Conservation (phyloP, 2,113 vertebrate species). For the Grammomys surdaster region DNA sequence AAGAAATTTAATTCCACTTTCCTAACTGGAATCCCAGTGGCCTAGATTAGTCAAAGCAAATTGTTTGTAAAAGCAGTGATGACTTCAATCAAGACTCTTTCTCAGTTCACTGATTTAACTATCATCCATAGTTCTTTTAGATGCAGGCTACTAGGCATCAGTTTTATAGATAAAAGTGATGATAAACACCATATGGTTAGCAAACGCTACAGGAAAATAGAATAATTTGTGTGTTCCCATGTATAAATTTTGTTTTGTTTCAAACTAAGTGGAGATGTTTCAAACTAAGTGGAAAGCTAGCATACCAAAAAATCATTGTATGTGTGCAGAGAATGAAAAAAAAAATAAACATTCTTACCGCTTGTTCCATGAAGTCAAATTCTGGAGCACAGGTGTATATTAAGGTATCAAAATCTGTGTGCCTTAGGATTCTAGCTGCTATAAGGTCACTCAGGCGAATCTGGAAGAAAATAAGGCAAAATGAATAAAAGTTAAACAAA, state of each 20-base stretch:
- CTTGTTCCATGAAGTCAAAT: slow-evolving; percentile 97
- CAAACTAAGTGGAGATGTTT: slow-evolving; percentile 33
- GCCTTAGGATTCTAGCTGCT: slow-evolving; percentile 96
- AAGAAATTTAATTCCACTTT: background rate
- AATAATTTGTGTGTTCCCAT: background rate
- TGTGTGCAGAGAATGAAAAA: background rate
- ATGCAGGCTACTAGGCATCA: background rate
- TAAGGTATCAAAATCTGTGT: slow-evolving; percentile 97
- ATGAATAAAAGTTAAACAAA: slow-evolving; percentile 50
- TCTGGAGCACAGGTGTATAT: slow-evolving; percentile 97
- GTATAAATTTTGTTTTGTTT: slow-evolving; percentile 32
- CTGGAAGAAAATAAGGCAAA: slow-evolving; percentile 84
- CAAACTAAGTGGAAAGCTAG: slow-evolving; percentile 22
- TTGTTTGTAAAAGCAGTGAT: background rate
- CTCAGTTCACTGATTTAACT: background rate
- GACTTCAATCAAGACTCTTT: background rate
- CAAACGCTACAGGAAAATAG: background rate
- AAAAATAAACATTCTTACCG: slow-evolving; percentile 86
- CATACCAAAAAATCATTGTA: background rate
- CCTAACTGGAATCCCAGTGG: background rate
- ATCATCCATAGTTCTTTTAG: background rate
- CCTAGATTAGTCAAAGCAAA: background rate
- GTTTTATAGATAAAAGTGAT: background rate
- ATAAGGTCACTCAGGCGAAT: slow-evolving; percentile 96
- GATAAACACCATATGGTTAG: background rate